Evolutionary conservation across 2,797 vertebrate species (phyloP).

Genomic region (Danio albolineatus): DNA sequence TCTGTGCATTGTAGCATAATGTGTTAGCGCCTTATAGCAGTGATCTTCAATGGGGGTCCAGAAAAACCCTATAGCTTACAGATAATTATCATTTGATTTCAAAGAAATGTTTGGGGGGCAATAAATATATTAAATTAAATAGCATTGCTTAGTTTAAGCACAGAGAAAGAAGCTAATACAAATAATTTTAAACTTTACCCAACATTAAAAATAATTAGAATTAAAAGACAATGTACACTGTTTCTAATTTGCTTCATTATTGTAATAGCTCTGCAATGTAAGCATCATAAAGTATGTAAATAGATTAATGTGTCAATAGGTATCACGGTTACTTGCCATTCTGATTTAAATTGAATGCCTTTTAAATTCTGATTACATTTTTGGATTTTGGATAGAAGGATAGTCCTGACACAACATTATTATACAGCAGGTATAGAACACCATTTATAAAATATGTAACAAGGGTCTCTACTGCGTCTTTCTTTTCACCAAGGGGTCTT

Average conservation of each 20-base stretch:
- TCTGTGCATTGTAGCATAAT: neutral
- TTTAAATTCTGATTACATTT: neutral
- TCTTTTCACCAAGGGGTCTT: neutral
- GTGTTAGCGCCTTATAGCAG: conserved; percentile 1
- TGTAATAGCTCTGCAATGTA: neutral
- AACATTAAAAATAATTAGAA: neutral
- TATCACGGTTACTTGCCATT: neutral
- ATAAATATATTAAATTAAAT: too few relatives aligned
- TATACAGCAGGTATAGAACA: neutral
- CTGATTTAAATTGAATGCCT: neutral
- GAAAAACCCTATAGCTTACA: neutral
- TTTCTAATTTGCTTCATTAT: neutral
- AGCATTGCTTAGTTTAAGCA: neutral
- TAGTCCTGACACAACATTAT: neutral
- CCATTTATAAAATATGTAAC: neutral
- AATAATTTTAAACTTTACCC: neutral
- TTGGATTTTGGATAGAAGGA: neutral
- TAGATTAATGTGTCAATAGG: neutral
- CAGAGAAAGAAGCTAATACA: conserved; percentile 1
- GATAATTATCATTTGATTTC: neutral
- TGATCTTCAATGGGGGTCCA: neutral
- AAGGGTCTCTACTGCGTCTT: neutral
- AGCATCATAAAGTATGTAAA: neutral
- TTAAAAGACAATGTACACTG: neutral
- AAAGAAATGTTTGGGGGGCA: neutral